Percentiles rank a stretch among this genome's conserved stretches.
phyloP scores from a whole-genome alignment of 2,797 vertebrate genomes.

The Pangasius larnaudii region DNA sequence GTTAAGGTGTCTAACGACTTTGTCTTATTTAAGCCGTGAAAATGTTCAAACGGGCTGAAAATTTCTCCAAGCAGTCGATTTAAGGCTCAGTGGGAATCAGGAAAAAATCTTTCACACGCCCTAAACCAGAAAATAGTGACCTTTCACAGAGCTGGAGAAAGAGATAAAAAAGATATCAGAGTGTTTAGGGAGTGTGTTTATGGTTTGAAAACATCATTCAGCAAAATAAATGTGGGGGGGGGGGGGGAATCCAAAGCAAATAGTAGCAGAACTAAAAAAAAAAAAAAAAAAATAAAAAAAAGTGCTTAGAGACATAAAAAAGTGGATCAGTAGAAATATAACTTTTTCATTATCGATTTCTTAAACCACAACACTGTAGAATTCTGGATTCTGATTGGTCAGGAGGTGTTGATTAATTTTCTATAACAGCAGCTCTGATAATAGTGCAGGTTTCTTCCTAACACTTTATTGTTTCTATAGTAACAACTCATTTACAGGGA shows the following conservation, averaged over 20 bases:
- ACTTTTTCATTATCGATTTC: neutral
- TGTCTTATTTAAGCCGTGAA: neutral
- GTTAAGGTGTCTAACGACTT: neutral
- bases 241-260: neutral
- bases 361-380: neutral
- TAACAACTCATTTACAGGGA: neutral
- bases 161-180: neutral
- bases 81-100: neutral
- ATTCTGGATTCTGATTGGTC: neutral
- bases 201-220: neutral
- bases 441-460: no score
- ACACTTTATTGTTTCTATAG: neutral
- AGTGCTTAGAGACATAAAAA: neutral
- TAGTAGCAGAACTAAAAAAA: neutral
- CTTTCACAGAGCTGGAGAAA: conserved; percentile 8
- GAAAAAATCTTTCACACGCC: neutral
- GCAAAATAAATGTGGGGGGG: neutral
- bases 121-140: neutral
- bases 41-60: neutral
- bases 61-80: neutral
- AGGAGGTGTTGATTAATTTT: neutral
- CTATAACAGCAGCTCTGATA: neutral
- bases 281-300: neutral
- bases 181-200: neutral
- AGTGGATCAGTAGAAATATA: neutral